Percentiles rank a stretch among this genome's conserved stretches.
These are phyloP conservation scores for Toxotes lorentzi DNA, from an alignment of 2,797 vertebrate species.

Conservation along the genomic window DNA sequence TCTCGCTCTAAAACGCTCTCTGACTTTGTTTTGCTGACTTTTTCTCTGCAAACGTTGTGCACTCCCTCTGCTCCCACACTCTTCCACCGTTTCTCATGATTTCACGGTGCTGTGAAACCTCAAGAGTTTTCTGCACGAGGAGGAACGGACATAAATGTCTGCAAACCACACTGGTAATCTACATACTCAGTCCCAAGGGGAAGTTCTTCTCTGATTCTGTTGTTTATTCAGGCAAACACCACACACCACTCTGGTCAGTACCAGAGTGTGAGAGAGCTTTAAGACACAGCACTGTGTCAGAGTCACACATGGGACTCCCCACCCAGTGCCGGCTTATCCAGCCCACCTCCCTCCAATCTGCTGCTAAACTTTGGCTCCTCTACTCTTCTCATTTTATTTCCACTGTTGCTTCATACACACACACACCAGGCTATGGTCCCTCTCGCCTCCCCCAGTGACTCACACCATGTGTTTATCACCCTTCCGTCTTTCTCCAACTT, in stretches of 20 bases:
- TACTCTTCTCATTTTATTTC: slow-evolving; percentile 51
- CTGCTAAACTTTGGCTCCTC: slow-evolving; percentile 59
- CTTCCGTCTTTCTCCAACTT: neutral
- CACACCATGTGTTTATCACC: slow-evolving; percentile 45
- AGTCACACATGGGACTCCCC: slow-evolving; percentile 47
- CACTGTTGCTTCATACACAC: slow-evolving; percentile 54
- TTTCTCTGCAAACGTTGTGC: neutral
- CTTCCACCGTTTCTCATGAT: slow-evolving; percentile 31
- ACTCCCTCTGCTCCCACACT: slow-evolving; percentile 13
- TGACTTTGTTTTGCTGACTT: slow-evolving; percentile 34
- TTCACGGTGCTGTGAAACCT: slow-evolving; percentile 51
- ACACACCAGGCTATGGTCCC: slow-evolving; percentile 7
- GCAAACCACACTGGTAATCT: neutral
- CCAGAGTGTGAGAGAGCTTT: slow-evolving; percentile 52
- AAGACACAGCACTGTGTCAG: slow-evolving; percentile 45
- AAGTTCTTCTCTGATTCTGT: slow-evolving; percentile 36
- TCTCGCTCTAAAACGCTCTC: slow-evolving; percentile 42
- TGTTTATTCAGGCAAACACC: slow-evolving; percentile 48
- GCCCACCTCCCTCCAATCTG: slow-evolving; percentile 49
- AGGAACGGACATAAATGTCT: slow-evolving; percentile 18
- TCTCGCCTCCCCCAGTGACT: slow-evolving; percentile 27
- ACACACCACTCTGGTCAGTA: slow-evolving; percentile 32
- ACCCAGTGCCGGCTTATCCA: slow-evolving; percentile 39
- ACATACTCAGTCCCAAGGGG: neutral
- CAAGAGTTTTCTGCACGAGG: slow-evolving; percentile 16